A percentile compares a stretch with the other conserved stretches of the same genome.
These are phyloP conservation scores for Eciton burchellii DNA, from an alignment of 1,140 invertebrate genomes.

Conservation along the genomic window DNA sequence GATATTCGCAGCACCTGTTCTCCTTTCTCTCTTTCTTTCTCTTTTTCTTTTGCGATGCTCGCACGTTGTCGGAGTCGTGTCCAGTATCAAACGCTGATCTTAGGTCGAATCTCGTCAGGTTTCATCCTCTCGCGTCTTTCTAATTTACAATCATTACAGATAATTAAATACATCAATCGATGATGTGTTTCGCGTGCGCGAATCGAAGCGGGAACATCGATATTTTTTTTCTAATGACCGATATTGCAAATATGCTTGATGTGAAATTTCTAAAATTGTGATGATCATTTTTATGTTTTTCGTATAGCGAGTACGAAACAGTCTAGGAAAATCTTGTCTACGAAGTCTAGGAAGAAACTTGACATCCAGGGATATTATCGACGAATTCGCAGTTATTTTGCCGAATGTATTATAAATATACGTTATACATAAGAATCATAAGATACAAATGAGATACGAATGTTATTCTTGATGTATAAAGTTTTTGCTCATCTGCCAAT, in stretches of 20 bases:
- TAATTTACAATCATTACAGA: conserved; percentile 41
- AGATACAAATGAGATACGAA: too few relatives aligned
- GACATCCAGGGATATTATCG: background rate
- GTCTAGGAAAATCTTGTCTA: too few relatives aligned
- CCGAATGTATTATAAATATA: background rate
- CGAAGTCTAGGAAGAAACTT: too few relatives aligned
- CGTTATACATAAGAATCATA: background rate
- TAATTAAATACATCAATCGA: conserved; percentile 42
- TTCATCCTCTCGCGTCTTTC: conserved; percentile 33
- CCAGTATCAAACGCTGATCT: conserved; percentile 58
- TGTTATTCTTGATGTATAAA: background rate
- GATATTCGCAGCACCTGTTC: background rate
- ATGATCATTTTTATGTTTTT: background rate
- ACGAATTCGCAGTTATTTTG: background rate
- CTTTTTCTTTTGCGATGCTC: background rate
- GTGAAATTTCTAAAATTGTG: conserved; percentile 13
- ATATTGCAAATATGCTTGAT: conserved; percentile 14
- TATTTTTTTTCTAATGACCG: conserved; percentile 36
- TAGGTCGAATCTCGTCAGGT: conserved; percentile 62
- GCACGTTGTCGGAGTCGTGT: background rate
- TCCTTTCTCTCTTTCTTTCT: conserved; percentile 23
- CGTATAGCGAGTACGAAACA: background rate
- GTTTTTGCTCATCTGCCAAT: background rate
- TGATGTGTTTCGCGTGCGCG: conserved; percentile 42
- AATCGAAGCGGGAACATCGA: conserved; percentile 49